Evolutionary conservation across 2,888 invertebrate genomes (phyloP), one percentile per base, ranked within the genome.

Genomic region (Isoperla grammatica): DNA sequence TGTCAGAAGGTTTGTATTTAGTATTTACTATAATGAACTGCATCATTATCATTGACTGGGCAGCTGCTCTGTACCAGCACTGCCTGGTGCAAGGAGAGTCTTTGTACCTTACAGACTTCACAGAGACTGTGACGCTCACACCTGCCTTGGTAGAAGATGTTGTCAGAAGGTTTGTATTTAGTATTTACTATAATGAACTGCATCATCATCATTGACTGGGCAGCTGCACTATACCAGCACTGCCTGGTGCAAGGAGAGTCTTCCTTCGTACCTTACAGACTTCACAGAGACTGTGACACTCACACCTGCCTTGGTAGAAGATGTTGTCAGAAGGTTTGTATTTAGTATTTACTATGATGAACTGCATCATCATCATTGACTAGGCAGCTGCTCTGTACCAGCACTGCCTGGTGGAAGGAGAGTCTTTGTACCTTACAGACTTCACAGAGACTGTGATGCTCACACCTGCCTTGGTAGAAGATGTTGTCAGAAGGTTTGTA

Each of bases 331-430:
- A 64, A 71, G 70, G 71, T 70, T 12, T 23, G 60, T 20, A 29
- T 29, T 29, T 29, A 29, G n/a, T n/a, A n/a, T n/a, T n/a, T n/a
- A n/a, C n/a, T n/a, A n/a, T n/a, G n/a, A n/a, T n/a, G n/a, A n/a
- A n/a, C n/a, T n/a, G n/a, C n/a, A n/a, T 29, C 4, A 29, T 29
- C 29, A 29, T 29, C 5, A 29, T 76, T 1, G 81, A 82, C 68
- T 86, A 85, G 85, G 75, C 79, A 6, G 73, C 74, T 56, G 77
- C 81, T 4, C 67, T 86, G 40, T 82, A 79, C 67, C 74, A 78
- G 49, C 81, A 83, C 64, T 80, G 78, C 22, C 72, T 85, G 6
- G 63, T 79, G 1, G 74, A 76, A 57, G 80, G 78, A 19, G 77
- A 82, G 63, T 65, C 70, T 13, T 72, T 73, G 46, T 85, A 82